Base-by-base conservation (phyloP, 2,113 vertebrate species). In the Silurus meridionalis region DNA sequence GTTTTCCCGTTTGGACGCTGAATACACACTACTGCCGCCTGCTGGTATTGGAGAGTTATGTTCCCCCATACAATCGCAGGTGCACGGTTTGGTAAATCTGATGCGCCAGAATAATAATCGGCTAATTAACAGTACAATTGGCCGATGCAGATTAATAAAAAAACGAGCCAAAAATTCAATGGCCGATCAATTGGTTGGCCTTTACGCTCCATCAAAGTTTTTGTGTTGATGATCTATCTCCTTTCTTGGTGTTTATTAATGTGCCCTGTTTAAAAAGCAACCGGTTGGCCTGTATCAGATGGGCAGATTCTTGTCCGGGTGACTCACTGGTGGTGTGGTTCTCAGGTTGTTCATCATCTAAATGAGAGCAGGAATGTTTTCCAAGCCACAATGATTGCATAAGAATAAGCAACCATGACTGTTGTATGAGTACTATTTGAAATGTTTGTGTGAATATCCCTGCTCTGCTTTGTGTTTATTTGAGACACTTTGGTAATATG, bases 321-420 rank as follows among this genome's bases (percentile, higher is more conserved):
- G 46, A 37, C 57, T 72, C 79, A 74, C 53, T 53, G 37, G 50
- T 63, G 21, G 66, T 37, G 37, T 8, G 25, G 15, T 53, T 86
- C 55, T 50, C 66, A 28, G n/a, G 80, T 86, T 61, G 60, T 86
- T 86, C 80, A 75, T 86, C 85, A 64, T 82, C 67, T 55, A 61
- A 74, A 82, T 63, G 69, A 86, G 48, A 28, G n/a, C 57, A 75
- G 85, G 55, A 82, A 82, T 46, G 85, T 52, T 86, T 75, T 19
- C 58, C 85, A 46, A 55, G 48, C 67, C 81, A 80, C 61, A 50
- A 8, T 50, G 79, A 57, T 48, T 74, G 58, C 25, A 46, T 48
- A 64, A 82, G 25, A 19, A 25, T 75, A 72, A 64, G 52, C 64
- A 82, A n/a, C 48, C 15, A 14, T 69, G 66, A 19, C 66, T 50